Evolutionary conservation across 2,888 invertebrate genomes (phyloP), one percentile per base, ranked within the genome.

Genomic region (Eremobia ochroleuca): DNA sequence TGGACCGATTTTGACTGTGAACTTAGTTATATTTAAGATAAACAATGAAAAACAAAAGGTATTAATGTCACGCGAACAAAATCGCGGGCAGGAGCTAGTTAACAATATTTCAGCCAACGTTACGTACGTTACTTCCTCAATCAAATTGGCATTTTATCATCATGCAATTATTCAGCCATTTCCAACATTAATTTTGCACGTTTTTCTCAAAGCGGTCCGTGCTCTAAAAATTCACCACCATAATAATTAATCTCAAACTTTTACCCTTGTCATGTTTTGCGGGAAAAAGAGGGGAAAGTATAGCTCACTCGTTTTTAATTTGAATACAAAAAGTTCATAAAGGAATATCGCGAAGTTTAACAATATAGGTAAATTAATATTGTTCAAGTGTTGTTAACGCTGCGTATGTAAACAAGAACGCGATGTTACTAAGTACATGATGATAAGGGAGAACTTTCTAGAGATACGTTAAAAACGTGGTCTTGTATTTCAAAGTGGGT

Each of bases 231-330:
- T 69, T 85, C 73, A 31, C 77, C 76, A 84, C 82, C 72, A 80
- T 84, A 74, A 84, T 85, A 82, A 86, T 85, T 86, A 66, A 86
- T 85, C 66, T 77, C 18, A 62, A 87, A 85, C 71, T 87, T 87
- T 80, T 72, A 58, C 73, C 76, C 64, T 73, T 83, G 77, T 83
- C 84, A 79, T 81, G 79, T 80, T 85, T 79, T 73, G 84, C 62
- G 86, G 76, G 68, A 62, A 73, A 83, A 79, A 67, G 52, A 68
- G 34, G 73, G 73, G 40, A 65, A 71, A 68, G 77, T 79, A 62
- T 76, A 46, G 58, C 73, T 72, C 66, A 75, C 71, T 79, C 55
- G 74, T 87, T 88, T 88, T 86, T 86, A 82, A 88, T 88, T 88
- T 81, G 55, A 55, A 69, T 40, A 69, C 59, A 71, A 86, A 40